Conservation (phyloP, 2,797 vertebrate species). For the Microcaecilia unicolor region DNA sequence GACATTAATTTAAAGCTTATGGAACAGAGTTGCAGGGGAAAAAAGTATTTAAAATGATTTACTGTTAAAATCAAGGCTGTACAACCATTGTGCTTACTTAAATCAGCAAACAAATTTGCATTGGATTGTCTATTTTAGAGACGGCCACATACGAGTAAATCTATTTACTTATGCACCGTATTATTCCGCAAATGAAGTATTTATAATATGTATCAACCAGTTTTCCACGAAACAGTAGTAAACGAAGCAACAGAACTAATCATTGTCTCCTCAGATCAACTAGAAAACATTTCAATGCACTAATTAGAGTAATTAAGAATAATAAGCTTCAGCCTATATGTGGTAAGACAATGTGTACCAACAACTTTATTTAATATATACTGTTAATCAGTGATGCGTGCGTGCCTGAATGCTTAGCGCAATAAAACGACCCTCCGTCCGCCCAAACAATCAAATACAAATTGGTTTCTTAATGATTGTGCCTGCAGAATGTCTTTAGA, state of each 20-base stretch:
- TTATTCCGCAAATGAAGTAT: too few relatives aligned
- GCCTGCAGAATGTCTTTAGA: constrained; percentile 61
- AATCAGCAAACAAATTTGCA: too few relatives aligned
- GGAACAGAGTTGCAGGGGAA: constrained; percentile 25
- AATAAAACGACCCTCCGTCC: constrained; percentile 70
- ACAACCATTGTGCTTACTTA: too few relatives aligned
- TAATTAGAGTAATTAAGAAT: constrained; percentile 78
- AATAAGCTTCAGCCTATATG: constrained; percentile 72
- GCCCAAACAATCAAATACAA: constrained; percentile 76
- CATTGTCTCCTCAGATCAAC: constrained; percentile 70
- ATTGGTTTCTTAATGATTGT: constrained; percentile 70
- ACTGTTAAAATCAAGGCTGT: too few relatives aligned
- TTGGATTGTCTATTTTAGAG: too few relatives aligned
- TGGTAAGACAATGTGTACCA: constrained; percentile 77
- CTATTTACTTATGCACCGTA: too few relatives aligned
- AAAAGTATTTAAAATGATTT: constrained; percentile 3
- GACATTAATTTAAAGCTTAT: constrained; percentile 42
- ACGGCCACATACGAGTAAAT: too few relatives aligned
- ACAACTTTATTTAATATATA: constrained; percentile 77
- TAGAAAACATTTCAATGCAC: constrained; percentile 71
- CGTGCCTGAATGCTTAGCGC: constrained; percentile 67
- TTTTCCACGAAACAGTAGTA: constrained; percentile 61
- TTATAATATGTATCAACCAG: constrained; percentile 53
- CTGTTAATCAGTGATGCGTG: constrained; percentile 74
- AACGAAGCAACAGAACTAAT: constrained; percentile 66